Percentiles rank a stretch among this genome's conserved stretches.
phyloP scores from a whole-genome alignment of 2,797 vertebrate species.

The Cottoperca gobio region DNA sequence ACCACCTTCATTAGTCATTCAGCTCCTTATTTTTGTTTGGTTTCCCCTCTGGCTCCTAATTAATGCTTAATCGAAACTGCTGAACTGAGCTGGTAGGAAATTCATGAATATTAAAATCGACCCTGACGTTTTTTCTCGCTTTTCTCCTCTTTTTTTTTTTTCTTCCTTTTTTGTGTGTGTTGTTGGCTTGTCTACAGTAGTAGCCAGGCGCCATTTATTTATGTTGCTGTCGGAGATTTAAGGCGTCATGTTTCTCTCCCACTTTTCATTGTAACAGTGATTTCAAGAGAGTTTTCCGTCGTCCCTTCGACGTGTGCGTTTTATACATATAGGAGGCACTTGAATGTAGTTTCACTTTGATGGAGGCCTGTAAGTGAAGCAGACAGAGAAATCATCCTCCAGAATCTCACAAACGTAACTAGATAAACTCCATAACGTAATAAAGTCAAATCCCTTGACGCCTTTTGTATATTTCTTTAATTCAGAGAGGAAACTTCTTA shows the following conservation, averaged over 20 bases:
- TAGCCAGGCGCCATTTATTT: conserved; percentile 89
- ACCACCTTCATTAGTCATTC: conserved; percentile 99
- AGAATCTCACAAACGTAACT: conserved; percentile 7
- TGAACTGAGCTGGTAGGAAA: conserved; percentile 99
- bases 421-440: conserved; percentile 20
- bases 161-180: conserved; percentile 8
- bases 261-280: conserved; percentile 49
- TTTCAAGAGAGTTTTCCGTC: conserved; percentile 29
- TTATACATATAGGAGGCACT: not conserved
- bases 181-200: conserved; percentile 64
- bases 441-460: conserved; percentile 17
- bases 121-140: conserved; percentile 89
- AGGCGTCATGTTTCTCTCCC: conserved; percentile 85
- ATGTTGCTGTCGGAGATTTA: conserved; percentile 90
- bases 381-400: conserved; percentile 18
- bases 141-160: conserved; percentile 51
- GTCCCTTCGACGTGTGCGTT: conserved; percentile 34
- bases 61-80: conserved; percentile 99
- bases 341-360: conserved; percentile 24
- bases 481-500: conserved; percentile 50
- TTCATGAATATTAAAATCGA: conserved; percentile 99
- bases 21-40: conserved; percentile 99
- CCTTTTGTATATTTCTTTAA: conserved; percentile 16
- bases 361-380: conserved; percentile 29
- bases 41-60: conserved; percentile 99